These are phyloP conservation scores for Portunus trituberculatus DNA, from an alignment of 1,140 invertebrate genomes.

Conservation along the genomic window DNA sequence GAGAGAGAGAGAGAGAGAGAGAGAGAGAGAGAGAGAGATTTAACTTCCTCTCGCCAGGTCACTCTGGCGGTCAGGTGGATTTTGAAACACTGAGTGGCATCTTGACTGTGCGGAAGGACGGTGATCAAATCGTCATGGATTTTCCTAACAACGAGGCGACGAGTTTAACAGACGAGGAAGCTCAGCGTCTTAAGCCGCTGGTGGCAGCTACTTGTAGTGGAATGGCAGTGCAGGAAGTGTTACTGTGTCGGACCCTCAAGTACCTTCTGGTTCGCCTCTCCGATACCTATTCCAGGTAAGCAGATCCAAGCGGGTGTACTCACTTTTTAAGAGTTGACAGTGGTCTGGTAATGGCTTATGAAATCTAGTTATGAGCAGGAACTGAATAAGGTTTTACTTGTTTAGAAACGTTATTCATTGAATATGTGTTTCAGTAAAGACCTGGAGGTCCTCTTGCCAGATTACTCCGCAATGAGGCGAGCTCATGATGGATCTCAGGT, in stretches of 20 bases:
- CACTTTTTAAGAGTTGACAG: too few relatives aligned
- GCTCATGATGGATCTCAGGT: slow-evolving; percentile 69
- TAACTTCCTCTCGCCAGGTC: slow-evolving; percentile 13
- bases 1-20: too few relatives aligned
- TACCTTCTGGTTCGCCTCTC: slow-evolving; percentile 54
- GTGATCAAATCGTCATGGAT: slow-evolving; percentile 8
- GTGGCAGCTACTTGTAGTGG: neutral
- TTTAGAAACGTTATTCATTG: neutral
- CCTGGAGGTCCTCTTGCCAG: slow-evolving; percentile 41
- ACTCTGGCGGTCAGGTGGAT: slow-evolving; percentile 3
- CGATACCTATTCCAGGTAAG: slow-evolving; percentile 40
- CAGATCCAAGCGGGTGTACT: neutral
- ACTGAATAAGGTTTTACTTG: too few relatives aligned
- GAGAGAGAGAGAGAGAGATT: neutral
- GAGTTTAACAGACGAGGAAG: slow-evolving; percentile 6
- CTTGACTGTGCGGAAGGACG: neutral
- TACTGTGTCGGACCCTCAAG: slow-evolving; percentile 47
- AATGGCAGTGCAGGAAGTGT: neutral
- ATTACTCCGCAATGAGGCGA: slow-evolving; percentile 38
- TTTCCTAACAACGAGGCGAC: slow-evolving; percentile 39
- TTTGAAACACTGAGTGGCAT: slow-evolving; percentile 58
- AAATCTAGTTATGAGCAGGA: neutral
- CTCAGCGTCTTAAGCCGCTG: neutral
- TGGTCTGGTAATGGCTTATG: neutral
- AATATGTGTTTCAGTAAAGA: neutral